A percentile compares a stretch with the other conserved stretches of the same genome.
Evolutionary conservation across 2,797 vertebrate species (phyloP).

Genomic region (Lagothrix lagotricha): DNA sequence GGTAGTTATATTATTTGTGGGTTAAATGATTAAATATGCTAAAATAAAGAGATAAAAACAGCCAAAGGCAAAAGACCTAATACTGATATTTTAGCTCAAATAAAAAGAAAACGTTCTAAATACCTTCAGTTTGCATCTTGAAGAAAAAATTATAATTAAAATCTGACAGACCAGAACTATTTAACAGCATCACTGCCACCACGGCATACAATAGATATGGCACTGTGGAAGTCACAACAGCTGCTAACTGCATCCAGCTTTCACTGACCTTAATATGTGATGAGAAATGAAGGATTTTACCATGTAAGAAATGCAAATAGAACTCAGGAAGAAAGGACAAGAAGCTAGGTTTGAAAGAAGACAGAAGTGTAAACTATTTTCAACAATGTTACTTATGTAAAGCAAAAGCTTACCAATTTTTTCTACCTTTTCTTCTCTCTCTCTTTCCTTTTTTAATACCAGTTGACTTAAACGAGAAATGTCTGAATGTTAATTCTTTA

Average conservation of each 20-base stretch:
- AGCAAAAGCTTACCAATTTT: conserved; percentile 37
- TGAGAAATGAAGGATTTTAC: conserved; percentile 5
- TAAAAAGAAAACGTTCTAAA: neutral
- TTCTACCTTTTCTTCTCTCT: conserved; percentile 27
- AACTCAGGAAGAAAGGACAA: conserved; percentile 34
- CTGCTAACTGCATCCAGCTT: neutral
- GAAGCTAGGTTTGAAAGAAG: conserved; percentile 58
- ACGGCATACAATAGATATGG: neutral
- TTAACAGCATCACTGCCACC: neutral
- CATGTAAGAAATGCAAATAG: conserved; percentile 3
- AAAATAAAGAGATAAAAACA: conserved; percentile 43
- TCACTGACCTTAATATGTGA: neutral
- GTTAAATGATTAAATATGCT: neutral
- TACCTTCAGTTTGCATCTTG: neutral
- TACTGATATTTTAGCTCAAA: conserved; percentile 14
- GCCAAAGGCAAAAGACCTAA: conserved; percentile 29
- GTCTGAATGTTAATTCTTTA: conserved; percentile 83
- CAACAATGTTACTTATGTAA: conserved; percentile 3
- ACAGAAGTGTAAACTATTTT: conserved; percentile 40
- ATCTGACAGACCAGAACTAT: neutral
- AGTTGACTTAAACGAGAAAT: conserved; percentile 70
- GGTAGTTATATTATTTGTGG: neutral
- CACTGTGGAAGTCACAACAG: neutral
- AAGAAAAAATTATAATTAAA: conserved; percentile 4
- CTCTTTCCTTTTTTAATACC: conserved; percentile 32